Evolutionary conservation across 92 coral and sea anemone species (phyloP), one percentile per base, ranked within the genome.

Genomic region (Chrysogorgia sp.): DNA sequence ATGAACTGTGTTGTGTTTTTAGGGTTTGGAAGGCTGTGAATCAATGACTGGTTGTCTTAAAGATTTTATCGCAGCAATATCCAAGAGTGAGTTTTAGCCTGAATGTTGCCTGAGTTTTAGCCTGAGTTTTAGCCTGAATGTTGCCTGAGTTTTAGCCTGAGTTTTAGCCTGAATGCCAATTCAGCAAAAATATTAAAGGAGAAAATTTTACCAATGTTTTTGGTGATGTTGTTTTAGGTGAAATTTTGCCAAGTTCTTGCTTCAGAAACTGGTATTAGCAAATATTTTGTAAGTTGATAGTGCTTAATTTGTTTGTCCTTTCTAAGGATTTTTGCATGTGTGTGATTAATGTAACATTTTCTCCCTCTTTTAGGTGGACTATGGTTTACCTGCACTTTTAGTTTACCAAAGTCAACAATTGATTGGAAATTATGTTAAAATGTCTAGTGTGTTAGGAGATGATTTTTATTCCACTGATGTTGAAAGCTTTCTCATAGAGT

Each of bases 381-480:
- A 86, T 59, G 98, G 98, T 20, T 88, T 94, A 34, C 98, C 98
- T 22, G 98, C 98, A 10, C 83, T 94, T 37, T 88, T 94, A 32
- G 97, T 85, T 35, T 94, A 94, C 83, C 92, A 88, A 77, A 85
- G 88, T 48, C 88, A 90, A 43, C 97, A 94, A 40, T 60, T 92
- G 40, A 80, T 94, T 55, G 98, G 98, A 0, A 94, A 94, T 86
- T 94, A 87, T 87, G 98, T 94, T 5, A 87, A 90, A 63, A 75
- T 94, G 69, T 86, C 84, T 45, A 86, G 80, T 63, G 85, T 84
- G 1, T 84, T 94, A 62, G 92, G 98, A 52, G 96, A 89, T 47
- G 94, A 94, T 80, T 94, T 94, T 63, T 85, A 84, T 84, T 88
- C 98, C 21, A 67, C 86, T n/a, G 98, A 94, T 83, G 96, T 94